A percentile compares a stretch with the other conserved stretches of the same genome.
Evolutionary conservation across 2,113 vertebrate species (phyloP).

Genomic region (Argyrosomus japonicus): DNA sequence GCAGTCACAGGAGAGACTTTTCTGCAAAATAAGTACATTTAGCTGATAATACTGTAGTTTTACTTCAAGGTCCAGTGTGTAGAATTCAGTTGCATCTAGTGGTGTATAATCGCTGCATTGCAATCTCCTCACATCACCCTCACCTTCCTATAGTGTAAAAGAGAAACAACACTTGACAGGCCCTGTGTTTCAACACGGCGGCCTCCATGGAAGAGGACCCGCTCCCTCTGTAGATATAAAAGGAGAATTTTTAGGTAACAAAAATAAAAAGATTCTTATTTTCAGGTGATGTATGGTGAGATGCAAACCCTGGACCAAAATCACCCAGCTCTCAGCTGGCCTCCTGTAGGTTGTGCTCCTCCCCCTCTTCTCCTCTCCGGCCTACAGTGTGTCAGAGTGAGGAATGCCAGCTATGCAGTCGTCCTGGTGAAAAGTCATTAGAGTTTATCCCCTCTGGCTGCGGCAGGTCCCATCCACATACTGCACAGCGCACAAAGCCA

Average conservation of each 20-base stretch:
- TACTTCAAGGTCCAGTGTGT: not conserved
- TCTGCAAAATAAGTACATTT: not conserved
- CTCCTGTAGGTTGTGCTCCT: slow-evolving; percentile 36
- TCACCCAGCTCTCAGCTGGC: not conserved
- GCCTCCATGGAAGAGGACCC: no score
- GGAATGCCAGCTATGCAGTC: slow-evolving; percentile 80
- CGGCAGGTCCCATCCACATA: slow-evolving; percentile 63
- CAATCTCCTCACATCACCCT: no score
- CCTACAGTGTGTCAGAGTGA: slow-evolving; percentile 61
- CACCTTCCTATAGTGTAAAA: no score
- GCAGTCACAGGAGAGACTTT: no score
- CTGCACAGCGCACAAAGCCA: slow-evolving; percentile 31
- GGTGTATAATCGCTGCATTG: no score
- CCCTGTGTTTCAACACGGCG: no score
- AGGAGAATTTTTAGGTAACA: no score
- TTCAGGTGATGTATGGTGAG: slow-evolving; percentile 23
- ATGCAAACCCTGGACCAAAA: not conserved
- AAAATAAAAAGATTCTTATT: no score
- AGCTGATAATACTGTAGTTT: not conserved
- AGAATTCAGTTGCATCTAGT: no score
- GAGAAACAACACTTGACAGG: no score
- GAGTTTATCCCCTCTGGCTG: slow-evolving; percentile 65
- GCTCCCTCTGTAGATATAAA: no score
- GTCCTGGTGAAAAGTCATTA: slow-evolving; percentile 78
- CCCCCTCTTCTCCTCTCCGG: slow-evolving; percentile 27